Evolutionary conservation across 2,888 invertebrate species (phyloP), one percentile per base, ranked within the genome.

Genomic region (Mycalesis mineus): DNA sequence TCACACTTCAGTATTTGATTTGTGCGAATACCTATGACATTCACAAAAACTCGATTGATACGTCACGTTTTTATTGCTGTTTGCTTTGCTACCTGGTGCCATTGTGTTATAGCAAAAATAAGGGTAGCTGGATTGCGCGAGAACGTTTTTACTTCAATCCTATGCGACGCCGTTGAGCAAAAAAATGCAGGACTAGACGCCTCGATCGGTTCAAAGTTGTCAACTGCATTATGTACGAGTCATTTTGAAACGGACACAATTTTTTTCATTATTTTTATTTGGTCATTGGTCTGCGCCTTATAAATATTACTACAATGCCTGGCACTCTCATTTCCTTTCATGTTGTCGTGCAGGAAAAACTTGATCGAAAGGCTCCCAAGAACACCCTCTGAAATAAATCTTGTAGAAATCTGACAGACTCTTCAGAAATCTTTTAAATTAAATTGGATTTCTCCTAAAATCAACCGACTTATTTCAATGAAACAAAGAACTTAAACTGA

Each of bases 1-100:
- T 88, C 88, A 88, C 89, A 88, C 88, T 88, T 84, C 87, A 83
- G 80, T 86, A 77, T 88, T 88, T 87, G 88, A 88, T 88, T 86
- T 88, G 86, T 82, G 83, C 80, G 87, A 88, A 77, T 70, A 68
- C 15, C 47, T 47, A 47, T 72, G 61, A 65, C 58, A 63, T 66
- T 57, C 52, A 57, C 56, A 84, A 82, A 82, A 85, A 84, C 76
- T 73, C 84, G 80, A 89, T 89, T 88, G 88, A 88, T 79, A 88
- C 76, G 77, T 88, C 75, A 81, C 82, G 82, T 86, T 86, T 88
- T 88, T 88, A 84, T 84, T 74, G 77, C 77, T 87, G 83, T 88
- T 87, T 86, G 85, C 78, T 77, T 83, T 78, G 75, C 86, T 89
- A 88, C 88, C 88, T 88, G 88, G 77, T 68, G 69, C 74, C 74